A percentile compares a stretch with the other conserved stretches of the same genome.
phyloP scores from a whole-genome alignment of 2,113 vertebrate genomes.

The Oryzias melastigma region DNA sequence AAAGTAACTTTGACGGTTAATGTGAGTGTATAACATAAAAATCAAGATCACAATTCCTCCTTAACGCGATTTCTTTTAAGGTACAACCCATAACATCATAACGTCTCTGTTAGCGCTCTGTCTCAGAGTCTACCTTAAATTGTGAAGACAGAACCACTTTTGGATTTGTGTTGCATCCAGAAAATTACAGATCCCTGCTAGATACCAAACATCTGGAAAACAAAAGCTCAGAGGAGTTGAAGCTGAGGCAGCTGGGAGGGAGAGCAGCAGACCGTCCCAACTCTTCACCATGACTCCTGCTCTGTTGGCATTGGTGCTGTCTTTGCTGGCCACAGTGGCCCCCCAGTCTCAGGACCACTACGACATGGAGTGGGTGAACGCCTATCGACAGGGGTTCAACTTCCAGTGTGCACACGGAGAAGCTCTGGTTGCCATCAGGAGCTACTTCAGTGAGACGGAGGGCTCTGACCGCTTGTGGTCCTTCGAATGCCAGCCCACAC shows the following conservation, averaged over 20 bases:
- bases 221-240: slow-evolving; percentile 80
- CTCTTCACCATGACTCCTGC: slow-evolving; percentile 77
- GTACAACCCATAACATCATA: slow-evolving; percentile 25
- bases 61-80: slow-evolving; percentile 50
- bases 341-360: slow-evolving; percentile 75
- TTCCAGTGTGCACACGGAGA: slow-evolving; percentile 94
- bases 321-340: slow-evolving; percentile 64
- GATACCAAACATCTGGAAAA: slow-evolving; percentile 90
- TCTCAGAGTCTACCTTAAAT: slow-evolving; percentile 65
- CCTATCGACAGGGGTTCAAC: slow-evolving; percentile 92
- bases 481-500: slow-evolving; percentile 90
- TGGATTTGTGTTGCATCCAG: slow-evolving; percentile 63
- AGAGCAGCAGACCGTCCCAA: slow-evolving; percentile 48
- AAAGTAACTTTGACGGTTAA: background rate
- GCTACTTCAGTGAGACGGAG: slow-evolving; percentile 87
- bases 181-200: slow-evolving; percentile 84
- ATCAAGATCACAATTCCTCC: slow-evolving; percentile 27
- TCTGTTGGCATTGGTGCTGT: slow-evolving; percentile 71
- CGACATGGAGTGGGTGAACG: slow-evolving; percentile 88
- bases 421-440: slow-evolving; percentile 87
- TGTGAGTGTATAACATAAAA: slow-evolving; percentile 34
- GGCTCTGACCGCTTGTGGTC: slow-evolving; percentile 92
- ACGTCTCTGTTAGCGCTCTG: background rate
- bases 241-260: slow-evolving; percentile 66
- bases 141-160: slow-evolving; percentile 51